phyloP scores from a whole-genome alignment of 2,888 invertebrate genomes.

The Drosophila pseudotalamancana region DNA sequence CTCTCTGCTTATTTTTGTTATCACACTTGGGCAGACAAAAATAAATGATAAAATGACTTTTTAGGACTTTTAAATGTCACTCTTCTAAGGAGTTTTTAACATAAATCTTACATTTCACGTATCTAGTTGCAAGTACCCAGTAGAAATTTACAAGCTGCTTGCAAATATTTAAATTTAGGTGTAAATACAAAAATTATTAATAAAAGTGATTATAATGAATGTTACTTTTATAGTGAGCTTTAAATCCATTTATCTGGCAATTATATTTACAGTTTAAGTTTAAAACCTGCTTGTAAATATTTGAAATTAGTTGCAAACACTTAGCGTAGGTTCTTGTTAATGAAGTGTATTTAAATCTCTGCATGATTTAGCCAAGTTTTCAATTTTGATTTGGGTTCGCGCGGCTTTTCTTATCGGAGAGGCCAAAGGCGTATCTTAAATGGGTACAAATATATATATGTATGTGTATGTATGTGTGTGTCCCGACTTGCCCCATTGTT shows the following conservation, averaged over 20 bases:
- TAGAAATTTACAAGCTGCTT: no score
- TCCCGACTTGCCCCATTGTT: constrained; percentile 32
- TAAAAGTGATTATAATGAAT: no score
- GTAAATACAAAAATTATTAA: no score
- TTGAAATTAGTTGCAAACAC: not conserved
- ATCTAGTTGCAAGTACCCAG: no score
- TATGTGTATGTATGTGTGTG: not conserved
- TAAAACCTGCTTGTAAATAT: not conserved
- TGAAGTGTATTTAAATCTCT: constrained; percentile 32
- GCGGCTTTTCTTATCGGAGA: constrained; percentile 50
- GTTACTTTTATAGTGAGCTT: no score
- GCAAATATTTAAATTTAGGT: no score
- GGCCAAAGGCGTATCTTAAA: constrained; percentile 20
- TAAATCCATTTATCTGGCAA: no score
- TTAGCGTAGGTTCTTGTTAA: not conserved
- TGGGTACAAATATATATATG: not conserved
- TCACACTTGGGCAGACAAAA: constrained; percentile 29
- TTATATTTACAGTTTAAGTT: not conserved
- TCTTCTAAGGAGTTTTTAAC: no score
- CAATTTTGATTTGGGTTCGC: no score
- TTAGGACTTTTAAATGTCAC: not conserved
- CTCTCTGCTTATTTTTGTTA: constrained; percentile 5
- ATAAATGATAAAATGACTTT: constrained; percentile 5
- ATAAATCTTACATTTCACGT: no score
- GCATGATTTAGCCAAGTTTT: no score